Base-by-base conservation (phyloP, 2,888 invertebrate genomes). In the Melieria omissa region DNA sequence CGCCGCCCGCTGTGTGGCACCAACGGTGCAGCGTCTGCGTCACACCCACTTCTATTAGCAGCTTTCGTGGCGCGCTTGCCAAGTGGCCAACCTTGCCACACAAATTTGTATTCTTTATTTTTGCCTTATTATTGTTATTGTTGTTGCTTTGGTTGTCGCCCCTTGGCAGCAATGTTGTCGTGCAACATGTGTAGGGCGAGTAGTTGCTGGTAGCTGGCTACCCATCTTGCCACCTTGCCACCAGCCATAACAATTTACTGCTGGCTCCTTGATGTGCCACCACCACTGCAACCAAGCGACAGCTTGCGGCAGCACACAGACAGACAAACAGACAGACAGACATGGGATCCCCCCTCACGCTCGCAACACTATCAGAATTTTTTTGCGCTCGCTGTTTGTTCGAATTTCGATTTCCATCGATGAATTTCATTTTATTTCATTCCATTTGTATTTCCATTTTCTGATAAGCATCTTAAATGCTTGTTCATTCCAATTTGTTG, bases 381-480 rank as follows among this genome's bases (percentile, higher is more conserved):
- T 12, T 46, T 66, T 71, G 42, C 78, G n/a, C 16, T 14, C 29
- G 57, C 12, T 65, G 46, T 66, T 45, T 54, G 42, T 45, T 67
- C 44, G 45, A 61, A 75, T 74, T 75, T 82, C 84, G 82, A 83
- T 84, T 83, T 81, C 83, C 80, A 83, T 84, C 83, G 84, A 80
- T 81, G 84, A 78, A 83, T 80, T 83, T 84, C 79, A 82, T 83
- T 83, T 76, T 70, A 71, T 54, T 74, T 70, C 71, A 71, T 61
- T 71, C 69, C 71, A 72, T 74, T 75, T 82, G 81, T 81, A 80
- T 84, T 77, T 83, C 82, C 83, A 82, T 82, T 83, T 83, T 81
- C 84, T 83, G 84, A 84, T 84, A 83, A 82, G 78, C 79, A 85
- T 85, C 84, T 83, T 78, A 80, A 80, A 79, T 80, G 80, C 77